Evolutionary conservation across 2,113 vertebrate species (phyloP).

Genomic region (Turnix velox): DNA sequence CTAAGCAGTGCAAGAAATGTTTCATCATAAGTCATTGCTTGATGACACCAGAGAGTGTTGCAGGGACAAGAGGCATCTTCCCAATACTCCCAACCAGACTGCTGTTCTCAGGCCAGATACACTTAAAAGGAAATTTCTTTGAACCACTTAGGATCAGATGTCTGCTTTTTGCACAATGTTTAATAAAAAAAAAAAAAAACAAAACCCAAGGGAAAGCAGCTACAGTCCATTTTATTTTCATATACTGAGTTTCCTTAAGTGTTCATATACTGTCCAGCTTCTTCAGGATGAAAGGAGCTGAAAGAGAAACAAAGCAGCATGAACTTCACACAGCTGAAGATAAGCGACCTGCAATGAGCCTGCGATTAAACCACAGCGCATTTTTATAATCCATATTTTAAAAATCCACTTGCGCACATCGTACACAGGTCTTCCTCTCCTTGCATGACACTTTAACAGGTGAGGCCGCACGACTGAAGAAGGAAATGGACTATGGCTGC

Average conservation of each 20-base stretch:
- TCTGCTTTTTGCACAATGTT: background rate
- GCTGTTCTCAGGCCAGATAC: background rate
- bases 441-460: accelerated
- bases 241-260: background rate
- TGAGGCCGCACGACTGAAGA: accelerated
- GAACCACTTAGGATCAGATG: background rate
- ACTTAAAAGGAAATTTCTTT: background rate
- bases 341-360: background rate
- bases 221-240: background rate
- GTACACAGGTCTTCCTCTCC: accelerated
- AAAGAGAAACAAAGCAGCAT: conserved; percentile 6
- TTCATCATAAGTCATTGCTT: background rate
- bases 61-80: background rate
- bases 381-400: too few species aligned
- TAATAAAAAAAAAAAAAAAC: background rate
- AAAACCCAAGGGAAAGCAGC: conserved; percentile 10
- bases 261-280: conserved; percentile 94
- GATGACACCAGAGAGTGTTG: background rate
- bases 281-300: conserved; percentile 92
- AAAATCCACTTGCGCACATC: too few species aligned
- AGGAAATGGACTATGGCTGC: accelerated
- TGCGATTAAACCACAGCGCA: background rate
- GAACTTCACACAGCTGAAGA: background rate
- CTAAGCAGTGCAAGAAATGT: background rate
- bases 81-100: background rate